Conservation (phyloP, 2,888 invertebrate species). For the Notodonta ziczac region DNA sequence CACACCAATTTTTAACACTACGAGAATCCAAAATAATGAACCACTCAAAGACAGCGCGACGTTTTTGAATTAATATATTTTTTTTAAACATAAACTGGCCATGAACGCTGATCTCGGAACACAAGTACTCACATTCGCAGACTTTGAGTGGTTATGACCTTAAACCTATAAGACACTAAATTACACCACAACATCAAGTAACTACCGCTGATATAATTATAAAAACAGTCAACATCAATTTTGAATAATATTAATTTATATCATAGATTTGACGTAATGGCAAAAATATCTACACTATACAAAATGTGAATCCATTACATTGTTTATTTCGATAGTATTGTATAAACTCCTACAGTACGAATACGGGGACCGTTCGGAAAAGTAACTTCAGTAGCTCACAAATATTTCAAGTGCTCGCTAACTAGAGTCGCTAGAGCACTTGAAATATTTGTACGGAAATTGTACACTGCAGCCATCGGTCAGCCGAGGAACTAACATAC, state of each 20-base stretch:
- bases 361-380: conserved; percentile 49
- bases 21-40: conserved; percentile 76
- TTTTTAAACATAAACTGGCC: conserved; percentile 42
- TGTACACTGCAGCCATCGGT: too few species aligned
- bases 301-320: conserved; percentile 66
- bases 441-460: too few species aligned
- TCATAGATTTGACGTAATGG: conserved; percentile 80
- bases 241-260: conserved; percentile 75
- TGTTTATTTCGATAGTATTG: conserved; percentile 63
- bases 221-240: conserved; percentile 86
- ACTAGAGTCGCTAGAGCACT: too few species aligned
- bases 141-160: conserved; percentile 72
- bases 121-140: conserved; percentile 19
- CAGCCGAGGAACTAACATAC: too few species aligned
- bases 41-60: conserved; percentile 67
- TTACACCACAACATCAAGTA: conserved; percentile 85
- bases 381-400: conserved; percentile 2
- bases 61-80: conserved; percentile 31
- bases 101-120: conserved; percentile 19
- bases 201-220: conserved; percentile 84
- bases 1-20: conserved; percentile 80
- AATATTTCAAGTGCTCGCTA: too few species aligned
- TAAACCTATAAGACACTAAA: conserved; percentile 82
- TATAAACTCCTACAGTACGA: conserved; percentile 55
- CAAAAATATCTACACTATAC: conserved; percentile 81